These are phyloP conservation scores for Hesperophylax magnus DNA, from an alignment of 1,140 invertebrate genomes.

Conservation along the genomic window DNA sequence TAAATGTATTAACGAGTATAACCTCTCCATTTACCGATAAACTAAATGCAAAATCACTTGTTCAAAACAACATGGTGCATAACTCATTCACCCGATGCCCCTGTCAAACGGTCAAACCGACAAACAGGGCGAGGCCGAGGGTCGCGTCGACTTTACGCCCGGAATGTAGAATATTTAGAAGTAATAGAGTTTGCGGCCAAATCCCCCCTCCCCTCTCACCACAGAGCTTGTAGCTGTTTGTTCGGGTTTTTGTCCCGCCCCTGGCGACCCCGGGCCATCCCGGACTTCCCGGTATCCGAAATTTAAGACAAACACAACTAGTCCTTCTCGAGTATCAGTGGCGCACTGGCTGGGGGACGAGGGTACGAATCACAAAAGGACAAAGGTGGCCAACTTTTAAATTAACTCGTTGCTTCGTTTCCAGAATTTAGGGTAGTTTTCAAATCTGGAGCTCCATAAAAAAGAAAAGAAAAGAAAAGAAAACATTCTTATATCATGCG, in stretches of 20 bases:
- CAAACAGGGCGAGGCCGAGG: no score
- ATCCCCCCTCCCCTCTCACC: neutral
- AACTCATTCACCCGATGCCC: no score
- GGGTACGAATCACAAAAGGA: neutral
- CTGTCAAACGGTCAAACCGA: no score
- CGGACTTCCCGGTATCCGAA: neutral
- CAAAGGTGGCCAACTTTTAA: slow-evolving; percentile 12
- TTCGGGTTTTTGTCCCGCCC: neutral
- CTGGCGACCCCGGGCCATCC: neutral
- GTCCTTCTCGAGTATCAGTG: neutral
- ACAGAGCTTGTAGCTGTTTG: neutral
- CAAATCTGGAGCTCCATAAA: no score
- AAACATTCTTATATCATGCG: no score
- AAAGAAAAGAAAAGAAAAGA: no score
- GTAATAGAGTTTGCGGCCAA: neutral
- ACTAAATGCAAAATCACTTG: no score
- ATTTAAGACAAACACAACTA: neutral
- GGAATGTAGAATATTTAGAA: neutral
- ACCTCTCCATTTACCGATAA: no score
- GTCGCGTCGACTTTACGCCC: neutral
- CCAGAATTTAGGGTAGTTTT: no score
- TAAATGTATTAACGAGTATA: no score
- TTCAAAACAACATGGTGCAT: no score
- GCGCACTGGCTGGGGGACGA: neutral
- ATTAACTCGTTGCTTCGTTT: neutral